Evolutionary conservation across 2,113 vertebrate species (phyloP).

Genomic region (Opisthocomus hoazin): DNA sequence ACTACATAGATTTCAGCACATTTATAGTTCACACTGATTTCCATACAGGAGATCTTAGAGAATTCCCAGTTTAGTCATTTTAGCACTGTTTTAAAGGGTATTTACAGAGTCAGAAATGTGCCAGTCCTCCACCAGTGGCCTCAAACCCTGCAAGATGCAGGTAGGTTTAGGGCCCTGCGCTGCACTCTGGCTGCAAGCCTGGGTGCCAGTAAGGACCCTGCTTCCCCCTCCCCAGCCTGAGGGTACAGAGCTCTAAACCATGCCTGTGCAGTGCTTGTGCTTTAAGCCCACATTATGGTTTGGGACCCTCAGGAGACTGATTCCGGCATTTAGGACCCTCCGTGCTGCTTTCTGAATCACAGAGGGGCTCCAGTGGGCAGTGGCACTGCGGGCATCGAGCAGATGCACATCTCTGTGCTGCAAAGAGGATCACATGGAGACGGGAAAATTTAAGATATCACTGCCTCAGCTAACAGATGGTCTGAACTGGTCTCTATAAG

Average conservation of each 20-base stretch:
- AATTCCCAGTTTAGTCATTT: neutral
- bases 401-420: neutral
- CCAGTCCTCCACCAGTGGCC: neutral
- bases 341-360: neutral
- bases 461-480: neutral
- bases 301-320: neutral
- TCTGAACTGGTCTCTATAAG: neutral
- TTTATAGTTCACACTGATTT: neutral
- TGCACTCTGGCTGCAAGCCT: neutral
- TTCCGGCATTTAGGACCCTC: neutral
- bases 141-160: neutral
- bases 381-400: rapidly evolving
- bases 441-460: neutral
- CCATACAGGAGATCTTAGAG: neutral
- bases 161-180: no score
- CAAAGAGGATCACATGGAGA: neutral
- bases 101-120: neutral
- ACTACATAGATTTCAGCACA: neutral
- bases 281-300: rapidly evolving
- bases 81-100: neutral
- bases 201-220: neutral
- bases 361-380: neutral
- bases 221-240: neutral
- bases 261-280: neutral
- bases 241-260: neutral